Evolutionary conservation across 2,113 vertebrate species (phyloP).

Genomic region (Cercopithecus mona): DNA sequence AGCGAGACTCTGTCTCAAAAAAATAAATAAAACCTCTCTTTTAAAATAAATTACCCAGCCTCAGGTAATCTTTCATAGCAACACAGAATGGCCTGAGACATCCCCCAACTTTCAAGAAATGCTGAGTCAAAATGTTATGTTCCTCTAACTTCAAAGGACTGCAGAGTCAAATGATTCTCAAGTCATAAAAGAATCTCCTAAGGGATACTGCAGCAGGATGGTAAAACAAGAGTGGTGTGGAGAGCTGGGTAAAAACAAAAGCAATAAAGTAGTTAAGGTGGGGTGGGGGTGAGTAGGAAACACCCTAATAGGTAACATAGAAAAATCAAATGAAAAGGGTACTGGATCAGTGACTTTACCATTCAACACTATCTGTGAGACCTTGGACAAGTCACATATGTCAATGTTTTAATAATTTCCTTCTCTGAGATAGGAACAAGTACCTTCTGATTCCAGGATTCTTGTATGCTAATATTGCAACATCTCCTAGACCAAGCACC

Average conservation of each 20-base stretch:
- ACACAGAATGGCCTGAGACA: background rate
- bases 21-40: too few relatives aligned
- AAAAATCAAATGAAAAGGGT: constrained; percentile 12
- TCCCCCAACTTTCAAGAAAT: constrained; percentile 23
- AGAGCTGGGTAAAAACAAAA: constrained; percentile 24
- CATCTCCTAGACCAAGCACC: background rate
- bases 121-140: constrained; percentile 4
- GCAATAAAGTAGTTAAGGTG: background rate
- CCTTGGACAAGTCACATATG: background rate
- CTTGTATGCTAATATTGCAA: background rate
- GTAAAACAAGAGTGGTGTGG: background rate
- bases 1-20: too few relatives aligned
- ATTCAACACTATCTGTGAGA: background rate
- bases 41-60: background rate
- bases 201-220: background rate
- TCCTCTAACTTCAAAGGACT: background rate
- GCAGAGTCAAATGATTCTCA: constrained; percentile 2
- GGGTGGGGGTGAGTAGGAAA: background rate
- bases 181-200: constrained; percentile 1
- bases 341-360: background rate
- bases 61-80: background rate
- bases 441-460: background rate
- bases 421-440: background rate
- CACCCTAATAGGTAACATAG: background rate
- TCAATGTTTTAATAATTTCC: background rate